Conservation (phyloP, 2,797 vertebrate species). For the Esox masquinongy region DNA sequence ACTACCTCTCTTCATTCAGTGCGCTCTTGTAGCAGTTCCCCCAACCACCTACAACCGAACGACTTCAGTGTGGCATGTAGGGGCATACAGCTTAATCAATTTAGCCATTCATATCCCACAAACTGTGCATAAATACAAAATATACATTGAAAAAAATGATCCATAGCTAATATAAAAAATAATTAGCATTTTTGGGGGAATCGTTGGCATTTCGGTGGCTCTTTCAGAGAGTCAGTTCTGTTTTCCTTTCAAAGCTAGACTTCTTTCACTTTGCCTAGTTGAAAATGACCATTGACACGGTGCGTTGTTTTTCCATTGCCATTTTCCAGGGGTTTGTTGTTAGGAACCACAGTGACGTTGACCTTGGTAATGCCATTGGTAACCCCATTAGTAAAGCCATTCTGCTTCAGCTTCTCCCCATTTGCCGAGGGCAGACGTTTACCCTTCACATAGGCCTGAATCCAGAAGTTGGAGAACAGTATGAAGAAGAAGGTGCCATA, state of each 20-base stretch:
- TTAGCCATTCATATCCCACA: conserved; percentile 55
- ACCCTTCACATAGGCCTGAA: conserved; percentile 95
- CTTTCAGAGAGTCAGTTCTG: conserved; percentile 14
- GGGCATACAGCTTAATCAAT: conserved; percentile 47
- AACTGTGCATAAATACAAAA: conserved; percentile 40
- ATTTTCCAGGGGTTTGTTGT: conserved; percentile 74
- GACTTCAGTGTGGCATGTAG: conserved; percentile 48
- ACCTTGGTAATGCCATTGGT: conserved; percentile 65
- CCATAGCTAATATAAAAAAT: conserved; percentile 21
- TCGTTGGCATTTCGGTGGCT: conserved; percentile 25
- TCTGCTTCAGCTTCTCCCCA: conserved; percentile 52
- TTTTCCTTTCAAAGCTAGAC: conserved; percentile 69
- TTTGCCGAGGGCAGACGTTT: conserved; percentile 80
- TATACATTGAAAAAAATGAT: conserved; percentile 21
- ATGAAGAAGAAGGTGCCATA: conserved; percentile 94
- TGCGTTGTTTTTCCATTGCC: conserved; percentile 78
- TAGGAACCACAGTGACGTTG: conserved; percentile 55
- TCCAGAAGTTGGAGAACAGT: conserved; percentile 97
- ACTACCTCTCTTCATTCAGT: conserved; percentile 64
- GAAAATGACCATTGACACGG: conserved; percentile 48
- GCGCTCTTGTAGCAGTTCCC: conserved; percentile 55
- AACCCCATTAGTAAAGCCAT: conserved; percentile 48
- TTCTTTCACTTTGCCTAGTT: conserved; percentile 89
- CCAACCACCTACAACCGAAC: conserved; percentile 35
- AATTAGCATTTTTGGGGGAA: conserved; percentile 32